A percentile compares a stretch with the other conserved stretches of the same genome.
Evolutionary conservation across 2,113 vertebrate genomes (phyloP).

Genomic region (Chloropsis hardwickii): DNA sequence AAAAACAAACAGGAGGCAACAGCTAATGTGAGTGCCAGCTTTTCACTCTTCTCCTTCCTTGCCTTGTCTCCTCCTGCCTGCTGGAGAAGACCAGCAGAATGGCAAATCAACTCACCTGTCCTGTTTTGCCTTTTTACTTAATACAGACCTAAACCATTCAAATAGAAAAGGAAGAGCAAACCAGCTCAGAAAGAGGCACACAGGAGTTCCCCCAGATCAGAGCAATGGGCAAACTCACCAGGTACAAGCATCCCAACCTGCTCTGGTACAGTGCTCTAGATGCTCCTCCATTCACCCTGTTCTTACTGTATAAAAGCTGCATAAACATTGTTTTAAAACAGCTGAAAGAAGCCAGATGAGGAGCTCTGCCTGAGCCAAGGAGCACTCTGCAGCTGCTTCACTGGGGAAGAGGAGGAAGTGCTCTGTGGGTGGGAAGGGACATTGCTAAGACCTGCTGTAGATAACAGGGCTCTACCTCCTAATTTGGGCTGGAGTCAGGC

Average conservation of each 20-base stretch:
- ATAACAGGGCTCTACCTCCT: slow-evolving; percentile 7
- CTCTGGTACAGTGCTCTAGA: neutral
- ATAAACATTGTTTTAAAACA: neutral
- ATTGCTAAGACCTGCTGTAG: neutral
- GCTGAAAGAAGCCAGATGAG: neutral
- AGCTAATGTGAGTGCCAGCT: neutral
- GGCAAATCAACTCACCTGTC: neutral
- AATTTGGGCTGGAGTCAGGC: neutral
- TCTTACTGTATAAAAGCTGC: neutral
- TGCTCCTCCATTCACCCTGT: neutral
- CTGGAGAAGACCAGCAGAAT: neutral
- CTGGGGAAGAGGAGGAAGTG: neutral
- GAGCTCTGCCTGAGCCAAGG: neutral
- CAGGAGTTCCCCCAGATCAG: neutral
- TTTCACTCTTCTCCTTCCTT: neutral
- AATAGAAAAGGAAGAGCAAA: neutral
- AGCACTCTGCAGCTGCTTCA: neutral
- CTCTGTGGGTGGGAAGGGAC: slow-evolving; percentile 10
- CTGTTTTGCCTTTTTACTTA: neutral
- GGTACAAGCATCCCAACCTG: neutral
- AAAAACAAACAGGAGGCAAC: neutral
- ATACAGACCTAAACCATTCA: neutral
- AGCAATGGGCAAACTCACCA: neutral
- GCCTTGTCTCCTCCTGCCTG: neutral
- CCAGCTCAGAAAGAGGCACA: neutral